Conservation (phyloP, 2,888 invertebrate genomes). For the Thysanoteuthis rhombus region DNA sequence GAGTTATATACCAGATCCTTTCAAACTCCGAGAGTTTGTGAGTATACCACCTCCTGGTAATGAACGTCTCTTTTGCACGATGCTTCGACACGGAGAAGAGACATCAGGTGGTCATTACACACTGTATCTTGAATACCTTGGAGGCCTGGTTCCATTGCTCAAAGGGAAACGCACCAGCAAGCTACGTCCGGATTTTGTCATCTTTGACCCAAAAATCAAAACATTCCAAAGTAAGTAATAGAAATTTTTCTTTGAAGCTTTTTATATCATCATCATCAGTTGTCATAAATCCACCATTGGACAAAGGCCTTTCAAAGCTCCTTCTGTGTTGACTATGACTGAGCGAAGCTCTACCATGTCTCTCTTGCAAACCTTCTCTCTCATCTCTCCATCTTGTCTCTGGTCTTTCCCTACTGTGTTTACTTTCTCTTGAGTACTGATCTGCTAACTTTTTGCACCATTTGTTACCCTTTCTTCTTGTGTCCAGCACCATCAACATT, state of each 20-base stretch:
- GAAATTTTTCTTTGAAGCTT: neutral
- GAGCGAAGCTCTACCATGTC: too few relatives aligned
- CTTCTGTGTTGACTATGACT: too few relatives aligned
- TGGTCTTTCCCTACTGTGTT: too few relatives aligned
- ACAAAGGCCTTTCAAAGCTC: too few relatives aligned
- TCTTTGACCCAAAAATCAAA: slow-evolving; percentile 72
- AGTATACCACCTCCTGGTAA: slow-evolving; percentile 87
- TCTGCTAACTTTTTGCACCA: too few relatives aligned
- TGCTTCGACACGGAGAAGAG: slow-evolving; percentile 85
- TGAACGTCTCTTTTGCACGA: slow-evolving; percentile 94
- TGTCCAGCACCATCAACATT: too few relatives aligned
- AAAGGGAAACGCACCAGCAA: slow-evolving; percentile 96
- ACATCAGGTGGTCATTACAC: slow-evolving; percentile 70
- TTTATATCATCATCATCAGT: neutral
- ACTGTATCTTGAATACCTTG: slow-evolving; percentile 90
- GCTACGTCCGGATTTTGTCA: slow-evolving; percentile 96
- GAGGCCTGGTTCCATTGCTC: slow-evolving; percentile 93
- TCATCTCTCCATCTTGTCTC: too few relatives aligned
- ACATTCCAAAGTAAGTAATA: slow-evolving; percentile 48
- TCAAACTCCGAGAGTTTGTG: slow-evolving; percentile 89
- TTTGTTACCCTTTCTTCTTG: too few relatives aligned
- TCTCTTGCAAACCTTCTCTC: too few relatives aligned
- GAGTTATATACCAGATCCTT: slow-evolving; percentile 93
- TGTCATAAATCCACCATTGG: too few relatives aligned
- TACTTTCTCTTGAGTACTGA: too few relatives aligned